phyloP scores from a whole-genome alignment of 2,113 vertebrate species.

The Entelurus aequoreus region DNA sequence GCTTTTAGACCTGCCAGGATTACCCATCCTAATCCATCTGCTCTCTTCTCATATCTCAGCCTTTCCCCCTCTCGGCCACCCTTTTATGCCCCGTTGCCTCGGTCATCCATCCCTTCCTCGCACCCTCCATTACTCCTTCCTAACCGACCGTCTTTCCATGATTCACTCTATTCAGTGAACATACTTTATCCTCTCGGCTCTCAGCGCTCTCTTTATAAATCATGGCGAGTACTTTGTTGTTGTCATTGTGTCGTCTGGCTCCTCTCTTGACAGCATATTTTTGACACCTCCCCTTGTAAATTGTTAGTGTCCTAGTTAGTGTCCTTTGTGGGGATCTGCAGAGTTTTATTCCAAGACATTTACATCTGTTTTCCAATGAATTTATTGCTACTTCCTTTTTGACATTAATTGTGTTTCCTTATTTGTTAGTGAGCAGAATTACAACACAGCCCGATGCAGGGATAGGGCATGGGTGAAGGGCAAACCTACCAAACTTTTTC shows the following conservation, averaged over 20 bases:
- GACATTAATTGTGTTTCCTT: background rate
- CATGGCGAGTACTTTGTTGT: conserved; percentile 19
- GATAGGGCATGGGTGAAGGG: no score
- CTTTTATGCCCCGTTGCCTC: conserved; percentile 19
- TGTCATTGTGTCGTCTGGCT: conserved; percentile 19
- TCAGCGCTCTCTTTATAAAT: conserved; percentile 37
- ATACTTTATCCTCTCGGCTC: conserved; percentile 34
- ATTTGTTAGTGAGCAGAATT: background rate
- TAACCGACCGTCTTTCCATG: conserved; percentile 47
- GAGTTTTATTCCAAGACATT: background rate
- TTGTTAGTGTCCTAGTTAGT: background rate
- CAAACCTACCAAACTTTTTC: no score
- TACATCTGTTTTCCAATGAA: background rate
- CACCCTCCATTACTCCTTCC: conserved; percentile 43
- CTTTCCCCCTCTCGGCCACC: conserved; percentile 32
- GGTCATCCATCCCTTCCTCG: conserved; percentile 17
- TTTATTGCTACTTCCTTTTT: background rate
- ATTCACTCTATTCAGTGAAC: conserved; percentile 49
- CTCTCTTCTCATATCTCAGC: conserved; percentile 22
- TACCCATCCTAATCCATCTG: conserved; percentile 55
- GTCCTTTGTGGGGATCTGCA: background rate
- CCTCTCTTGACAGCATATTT: background rate
- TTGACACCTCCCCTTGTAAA: background rate
- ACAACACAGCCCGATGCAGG: no score
- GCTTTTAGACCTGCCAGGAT: conserved; percentile 55